Percentiles rank a stretch among this genome's conserved stretches.
These are phyloP conservation scores for Podabrus alpinus DNA, from an alignment of 2,888 invertebrate species.

Conservation along the genomic window DNA sequence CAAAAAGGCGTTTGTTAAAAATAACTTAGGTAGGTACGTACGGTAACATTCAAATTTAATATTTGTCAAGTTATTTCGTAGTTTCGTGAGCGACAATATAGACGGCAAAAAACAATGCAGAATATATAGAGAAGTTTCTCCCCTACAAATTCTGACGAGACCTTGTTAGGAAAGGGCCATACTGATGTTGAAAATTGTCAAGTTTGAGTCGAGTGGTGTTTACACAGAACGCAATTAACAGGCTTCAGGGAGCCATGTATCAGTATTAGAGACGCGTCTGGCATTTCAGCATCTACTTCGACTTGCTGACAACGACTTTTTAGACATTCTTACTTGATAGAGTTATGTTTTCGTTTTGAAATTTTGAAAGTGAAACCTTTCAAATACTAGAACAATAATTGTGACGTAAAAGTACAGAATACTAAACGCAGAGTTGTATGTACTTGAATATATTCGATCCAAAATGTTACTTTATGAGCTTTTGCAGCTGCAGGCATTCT, in stretches of 20 bases:
- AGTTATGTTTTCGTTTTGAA: background rate
- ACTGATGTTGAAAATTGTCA: slow-evolving; percentile 32
- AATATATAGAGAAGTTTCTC: slow-evolving; percentile 25
- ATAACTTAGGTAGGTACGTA: background rate
- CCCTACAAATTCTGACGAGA: slow-evolving; percentile 25
- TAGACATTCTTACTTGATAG: slow-evolving; percentile 16
- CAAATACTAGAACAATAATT: background rate
- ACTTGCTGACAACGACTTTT: slow-evolving; percentile 27
- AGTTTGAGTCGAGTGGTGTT: slow-evolving; percentile 31
- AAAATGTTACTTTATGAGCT: background rate
- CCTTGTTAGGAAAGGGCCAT: slow-evolving; percentile 29
- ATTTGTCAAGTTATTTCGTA: background rate
- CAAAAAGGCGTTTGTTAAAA: background rate
- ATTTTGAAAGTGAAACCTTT: background rate
- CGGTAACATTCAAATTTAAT: background rate
- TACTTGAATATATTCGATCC: background rate
- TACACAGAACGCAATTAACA: slow-evolving; percentile 32
- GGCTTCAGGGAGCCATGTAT: slow-evolving; percentile 31
- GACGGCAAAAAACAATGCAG: slow-evolving; percentile 20
- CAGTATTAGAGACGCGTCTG: slow-evolving; percentile 32
- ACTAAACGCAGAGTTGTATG: background rate
- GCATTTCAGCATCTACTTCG: slow-evolving; percentile 24
- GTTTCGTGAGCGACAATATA: slow-evolving; percentile 5
- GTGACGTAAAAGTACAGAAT: background rate
- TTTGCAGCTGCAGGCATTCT: background rate